Percentiles rank a stretch among this genome's conserved stretches.
These are phyloP conservation scores for Lipophrys pholis DNA, from an alignment of 2,113 vertebrate species.

Conservation along the genomic window DNA sequence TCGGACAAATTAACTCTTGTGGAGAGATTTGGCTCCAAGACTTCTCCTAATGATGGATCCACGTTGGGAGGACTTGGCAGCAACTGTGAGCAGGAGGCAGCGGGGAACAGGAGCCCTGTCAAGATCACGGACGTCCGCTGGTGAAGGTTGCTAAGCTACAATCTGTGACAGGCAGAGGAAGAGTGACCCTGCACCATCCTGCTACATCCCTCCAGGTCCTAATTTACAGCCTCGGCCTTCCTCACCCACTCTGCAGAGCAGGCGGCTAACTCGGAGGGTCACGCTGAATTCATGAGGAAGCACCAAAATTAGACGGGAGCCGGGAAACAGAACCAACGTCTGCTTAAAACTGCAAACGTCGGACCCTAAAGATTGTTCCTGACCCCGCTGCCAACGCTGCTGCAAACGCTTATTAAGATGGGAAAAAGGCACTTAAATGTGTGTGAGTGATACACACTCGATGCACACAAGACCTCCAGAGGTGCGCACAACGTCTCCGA, in stretches of 20 bases:
- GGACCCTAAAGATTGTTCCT: constrained; percentile 20
- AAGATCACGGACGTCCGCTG: constrained; percentile 38
- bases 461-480: constrained; percentile 41
- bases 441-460: constrained; percentile 16
- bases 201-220: constrained; percentile 34
- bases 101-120: constrained; percentile 15
- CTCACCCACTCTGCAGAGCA: constrained; percentile 17
- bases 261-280: constrained; percentile 4
- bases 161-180: constrained; percentile 32
- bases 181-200: constrained; percentile 37
- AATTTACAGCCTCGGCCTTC: constrained; percentile 35
- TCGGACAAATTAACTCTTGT: constrained; percentile 17
- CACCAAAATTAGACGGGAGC: background rate
- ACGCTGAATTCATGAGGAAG: constrained; percentile 7
- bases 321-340: constrained; percentile 14
- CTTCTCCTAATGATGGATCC: constrained; percentile 26
- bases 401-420: constrained; percentile 34
- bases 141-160: constrained; percentile 39
- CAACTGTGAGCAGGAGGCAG: constrained; percentile 19
- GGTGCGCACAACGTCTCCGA: constrained; percentile 47
- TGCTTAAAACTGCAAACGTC: constrained; percentile 8
- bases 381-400: constrained; percentile 6
- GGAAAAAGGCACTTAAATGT: constrained; percentile 40
- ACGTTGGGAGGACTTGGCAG: constrained; percentile 38
- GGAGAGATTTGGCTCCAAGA: constrained; percentile 12